phyloP scores from a whole-genome alignment of 2,797 vertebrate species.

The Sebastolobus alascanus region DNA sequence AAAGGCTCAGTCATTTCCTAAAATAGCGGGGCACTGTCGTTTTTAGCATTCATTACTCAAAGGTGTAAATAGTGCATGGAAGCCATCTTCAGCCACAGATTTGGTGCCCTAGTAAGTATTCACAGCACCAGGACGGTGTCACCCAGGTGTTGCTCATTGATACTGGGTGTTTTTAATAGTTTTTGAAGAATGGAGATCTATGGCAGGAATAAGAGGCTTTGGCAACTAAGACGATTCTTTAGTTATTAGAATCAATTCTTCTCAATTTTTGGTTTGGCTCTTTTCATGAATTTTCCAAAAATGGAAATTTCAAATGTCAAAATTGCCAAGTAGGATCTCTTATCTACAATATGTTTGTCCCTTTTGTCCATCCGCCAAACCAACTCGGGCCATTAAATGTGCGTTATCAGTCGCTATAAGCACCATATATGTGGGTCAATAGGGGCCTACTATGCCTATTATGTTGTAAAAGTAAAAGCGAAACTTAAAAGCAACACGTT shows the following conservation, averaged over 20 bases:
- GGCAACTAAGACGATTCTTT: neutral
- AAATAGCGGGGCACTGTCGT: neutral
- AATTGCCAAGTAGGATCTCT: neutral
- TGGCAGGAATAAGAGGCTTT: neutral
- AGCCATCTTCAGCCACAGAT: neutral
- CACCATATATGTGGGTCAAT: too few relatives aligned
- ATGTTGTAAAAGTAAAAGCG: too few relatives aligned
- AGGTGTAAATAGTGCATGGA: accelerated
- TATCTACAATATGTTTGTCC: neutral
- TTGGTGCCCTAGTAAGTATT: neutral
- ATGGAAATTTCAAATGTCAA: neutral
- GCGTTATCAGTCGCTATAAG: too few relatives aligned
- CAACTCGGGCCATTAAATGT: too few relatives aligned
- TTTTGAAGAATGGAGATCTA: neutral
- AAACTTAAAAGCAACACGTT: too few relatives aligned
- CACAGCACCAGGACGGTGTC: neutral
- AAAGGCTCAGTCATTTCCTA: neutral
- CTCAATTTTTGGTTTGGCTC: neutral
- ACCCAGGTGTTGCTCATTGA: neutral
- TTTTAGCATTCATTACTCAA: neutral
- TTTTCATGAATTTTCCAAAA: neutral
- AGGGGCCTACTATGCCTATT: accelerated
- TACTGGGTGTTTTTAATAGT: too few relatives aligned
- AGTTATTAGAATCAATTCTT: neutral
- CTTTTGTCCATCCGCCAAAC: neutral